Conservation (phyloP, 2,797 vertebrate genomes). For the Macroramphosus scolopax region DNA sequence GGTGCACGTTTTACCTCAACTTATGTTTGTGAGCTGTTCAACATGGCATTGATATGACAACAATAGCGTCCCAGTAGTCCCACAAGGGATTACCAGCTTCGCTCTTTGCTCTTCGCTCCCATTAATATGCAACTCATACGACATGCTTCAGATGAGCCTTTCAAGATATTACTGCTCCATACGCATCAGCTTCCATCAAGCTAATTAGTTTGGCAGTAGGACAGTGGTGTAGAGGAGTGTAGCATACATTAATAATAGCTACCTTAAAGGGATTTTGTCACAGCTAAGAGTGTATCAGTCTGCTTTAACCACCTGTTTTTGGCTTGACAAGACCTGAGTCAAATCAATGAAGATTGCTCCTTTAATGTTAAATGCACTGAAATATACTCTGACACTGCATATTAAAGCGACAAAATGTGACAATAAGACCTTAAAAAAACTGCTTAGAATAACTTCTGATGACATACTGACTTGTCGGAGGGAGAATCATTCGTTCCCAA, state of each 20-base stretch:
- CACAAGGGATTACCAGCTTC: constrained; percentile 36
- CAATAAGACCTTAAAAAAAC: too few species aligned
- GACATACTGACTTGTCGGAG: too few species aligned
- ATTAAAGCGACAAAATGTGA: too few species aligned
- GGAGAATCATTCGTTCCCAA: too few species aligned
- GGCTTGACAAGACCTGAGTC: constrained; percentile 39
- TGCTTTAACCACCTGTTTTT: constrained; percentile 61
- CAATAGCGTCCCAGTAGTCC: constrained; percentile 21
- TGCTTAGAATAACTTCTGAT: too few species aligned
- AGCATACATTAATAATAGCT: constrained; percentile 78
- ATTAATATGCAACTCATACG: constrained; percentile 69
- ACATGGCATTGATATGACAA: constrained; percentile 24
- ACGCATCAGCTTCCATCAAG: constrained; percentile 75
- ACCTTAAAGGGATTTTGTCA: constrained; percentile 75
- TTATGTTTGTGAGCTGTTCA: constrained; percentile 22
- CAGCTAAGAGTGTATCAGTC: constrained; percentile 64
- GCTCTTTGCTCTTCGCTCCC: constrained; percentile 47
- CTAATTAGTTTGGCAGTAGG: constrained; percentile 81
- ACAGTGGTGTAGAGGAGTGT: constrained; percentile 72
- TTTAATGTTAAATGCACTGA: constrained; percentile 3
- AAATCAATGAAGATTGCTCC: constrained; percentile 44
- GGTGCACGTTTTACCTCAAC: constrained; percentile 67
- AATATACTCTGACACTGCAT: too few species aligned
- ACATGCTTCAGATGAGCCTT: constrained; percentile 73
- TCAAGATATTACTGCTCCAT: constrained; percentile 77